Conservation (phyloP, 2,797 vertebrate species). For the Anabacerthia variegaticeps region DNA sequence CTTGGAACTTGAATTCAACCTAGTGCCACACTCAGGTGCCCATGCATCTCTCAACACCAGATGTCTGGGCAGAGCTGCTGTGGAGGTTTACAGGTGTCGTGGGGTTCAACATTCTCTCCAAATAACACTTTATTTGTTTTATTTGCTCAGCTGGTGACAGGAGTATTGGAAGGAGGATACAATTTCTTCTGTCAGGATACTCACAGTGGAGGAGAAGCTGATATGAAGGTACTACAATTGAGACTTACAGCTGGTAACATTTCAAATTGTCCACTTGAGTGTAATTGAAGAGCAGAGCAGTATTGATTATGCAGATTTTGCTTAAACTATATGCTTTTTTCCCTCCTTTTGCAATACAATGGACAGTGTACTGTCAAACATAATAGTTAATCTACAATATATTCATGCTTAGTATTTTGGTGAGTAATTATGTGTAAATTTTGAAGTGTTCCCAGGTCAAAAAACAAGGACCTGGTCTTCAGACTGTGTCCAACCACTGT, state of each 20-base stretch:
- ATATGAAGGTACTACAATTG: conserved; percentile 83
- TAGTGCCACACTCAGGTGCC: neutral
- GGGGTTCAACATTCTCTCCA: neutral
- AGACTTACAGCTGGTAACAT: neutral
- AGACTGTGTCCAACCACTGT: neutral
- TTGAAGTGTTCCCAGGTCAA: neutral
- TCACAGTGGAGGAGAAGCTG: conserved; percentile 84
- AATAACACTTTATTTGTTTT: neutral
- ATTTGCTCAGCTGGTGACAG: conserved; percentile 83
- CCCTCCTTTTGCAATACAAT: neutral
- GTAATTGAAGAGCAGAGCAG: neutral
- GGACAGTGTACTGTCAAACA: neutral
- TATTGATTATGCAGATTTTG: neutral
- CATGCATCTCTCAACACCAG: neutral
- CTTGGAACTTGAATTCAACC: neutral
- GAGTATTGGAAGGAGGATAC: conserved; percentile 88
- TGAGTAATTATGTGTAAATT: neutral
- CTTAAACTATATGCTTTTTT: neutral
- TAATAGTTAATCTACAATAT: neutral
- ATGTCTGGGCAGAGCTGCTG: neutral
- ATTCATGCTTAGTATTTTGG: neutral
- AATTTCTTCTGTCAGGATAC: conserved; percentile 95
- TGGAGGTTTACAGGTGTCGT: neutral
- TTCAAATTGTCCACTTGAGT: neutral
- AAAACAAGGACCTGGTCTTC: neutral